These are phyloP conservation scores for Poliocrania exsul DNA, from an alignment of 2,797 vertebrate species.

Conservation along the genomic window DNA sequence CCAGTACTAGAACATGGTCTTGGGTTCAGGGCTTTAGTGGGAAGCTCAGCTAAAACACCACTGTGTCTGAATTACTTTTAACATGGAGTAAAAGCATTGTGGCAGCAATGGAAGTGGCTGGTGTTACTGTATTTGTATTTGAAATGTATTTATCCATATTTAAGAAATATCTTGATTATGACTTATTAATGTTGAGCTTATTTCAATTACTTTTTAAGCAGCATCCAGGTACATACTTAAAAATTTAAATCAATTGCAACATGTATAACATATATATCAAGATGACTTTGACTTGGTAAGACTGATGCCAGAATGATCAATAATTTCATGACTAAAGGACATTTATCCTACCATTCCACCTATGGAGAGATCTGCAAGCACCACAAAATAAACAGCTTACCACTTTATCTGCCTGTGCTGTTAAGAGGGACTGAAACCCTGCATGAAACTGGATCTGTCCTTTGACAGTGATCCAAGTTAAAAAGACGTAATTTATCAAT, in stretches of 20 bases:
- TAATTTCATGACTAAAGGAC: neutral
- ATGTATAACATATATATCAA: neutral
- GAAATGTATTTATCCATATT: neutral
- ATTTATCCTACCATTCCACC: slow-evolving; percentile 19
- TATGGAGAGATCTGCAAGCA: slow-evolving; percentile 8
- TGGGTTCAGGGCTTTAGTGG: neutral
- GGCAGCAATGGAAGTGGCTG: neutral
- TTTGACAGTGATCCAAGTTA: slow-evolving; percentile 43
- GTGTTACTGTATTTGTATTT: neutral
- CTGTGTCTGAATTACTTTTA: neutral
- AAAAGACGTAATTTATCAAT: slow-evolving; percentile 45
- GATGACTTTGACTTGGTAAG: slow-evolving; percentile 13
- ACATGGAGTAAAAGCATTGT: neutral
- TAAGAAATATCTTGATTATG: neutral
- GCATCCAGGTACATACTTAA: neutral
- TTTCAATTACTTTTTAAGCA: neutral
- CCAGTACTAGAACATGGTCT: neutral
- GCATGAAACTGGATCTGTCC: slow-evolving; percentile 43
- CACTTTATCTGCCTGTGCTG: slow-evolving; percentile 29
- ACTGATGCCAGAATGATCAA: slow-evolving; percentile 34
- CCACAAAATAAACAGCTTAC: slow-evolving; percentile 28
- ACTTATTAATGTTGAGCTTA: neutral
- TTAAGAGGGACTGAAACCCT: slow-evolving; percentile 32
- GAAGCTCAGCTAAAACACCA: neutral
- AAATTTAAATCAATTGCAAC: neutral